Evolutionary conservation across 1,140 invertebrate genomes (phyloP).

Genomic region (Trialeurodes vaporariorum): DNA sequence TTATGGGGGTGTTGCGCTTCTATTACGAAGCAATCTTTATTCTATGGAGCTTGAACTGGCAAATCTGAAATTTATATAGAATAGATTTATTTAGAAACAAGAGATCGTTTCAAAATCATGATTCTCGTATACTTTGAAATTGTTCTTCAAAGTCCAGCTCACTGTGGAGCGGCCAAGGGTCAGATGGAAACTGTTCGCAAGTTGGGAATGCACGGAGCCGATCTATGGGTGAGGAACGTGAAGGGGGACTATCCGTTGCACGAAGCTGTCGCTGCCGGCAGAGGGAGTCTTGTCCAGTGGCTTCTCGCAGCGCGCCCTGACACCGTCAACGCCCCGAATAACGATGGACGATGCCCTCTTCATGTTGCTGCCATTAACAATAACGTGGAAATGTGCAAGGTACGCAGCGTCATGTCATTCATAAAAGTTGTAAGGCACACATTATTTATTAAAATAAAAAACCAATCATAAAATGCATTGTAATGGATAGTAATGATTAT

Average conservation of each 20-base stretch:
- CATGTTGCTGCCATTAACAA: conserved; percentile 92
- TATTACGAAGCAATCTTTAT: too few species aligned
- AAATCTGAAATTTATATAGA: too few species aligned
- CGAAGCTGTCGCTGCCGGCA: conserved; percentile 84
- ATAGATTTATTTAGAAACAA: too few species aligned
- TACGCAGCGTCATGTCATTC: too few species aligned
- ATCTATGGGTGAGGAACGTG: conserved; percentile 85
- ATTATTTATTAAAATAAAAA: too few species aligned
- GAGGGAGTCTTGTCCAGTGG: conserved; percentile 78
- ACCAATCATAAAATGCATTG: too few species aligned
- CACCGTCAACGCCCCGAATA: conserved; percentile 77
- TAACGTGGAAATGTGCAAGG: conserved; percentile 85
- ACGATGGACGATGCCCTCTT: conserved; percentile 81
- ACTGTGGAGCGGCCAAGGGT: conserved; percentile 91
- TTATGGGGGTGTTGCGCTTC: too few species aligned
- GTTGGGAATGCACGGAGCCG: conserved; percentile 65
- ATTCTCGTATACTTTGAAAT: too few species aligned
- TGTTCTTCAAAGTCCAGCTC: conserved; percentile 42
- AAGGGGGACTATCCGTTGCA: conserved; percentile 85
- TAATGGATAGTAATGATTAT: too few species aligned
- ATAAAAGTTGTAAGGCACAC: too few species aligned
- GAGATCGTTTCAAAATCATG: too few species aligned
- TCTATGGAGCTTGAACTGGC: too few species aligned
- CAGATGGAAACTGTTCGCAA: conserved; percentile 74
- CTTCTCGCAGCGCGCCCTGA: conserved; percentile 67